Conservation (phyloP, 2,888 invertebrate genomes). For the Drosophila infuscata region DNA sequence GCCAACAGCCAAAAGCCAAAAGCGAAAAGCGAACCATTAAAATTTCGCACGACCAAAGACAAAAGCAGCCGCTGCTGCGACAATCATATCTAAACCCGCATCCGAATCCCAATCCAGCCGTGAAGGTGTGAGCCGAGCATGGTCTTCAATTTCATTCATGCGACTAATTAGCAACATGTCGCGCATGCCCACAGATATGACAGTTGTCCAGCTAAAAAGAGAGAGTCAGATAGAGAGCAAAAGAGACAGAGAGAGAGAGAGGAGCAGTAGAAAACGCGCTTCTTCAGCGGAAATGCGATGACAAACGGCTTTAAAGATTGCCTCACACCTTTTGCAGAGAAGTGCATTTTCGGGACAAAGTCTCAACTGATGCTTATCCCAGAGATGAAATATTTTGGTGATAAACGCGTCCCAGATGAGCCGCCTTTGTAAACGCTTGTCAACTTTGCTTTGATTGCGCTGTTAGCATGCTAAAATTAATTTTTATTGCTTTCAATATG, state of each 20-base stretch:
- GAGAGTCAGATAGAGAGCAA: neutral
- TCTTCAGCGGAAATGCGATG: conserved; percentile 82
- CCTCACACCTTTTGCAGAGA: conserved; percentile 56
- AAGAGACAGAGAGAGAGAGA: neutral
- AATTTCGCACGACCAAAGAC: conserved; percentile 75
- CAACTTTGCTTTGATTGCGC: conserved; percentile 78
- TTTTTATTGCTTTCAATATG: conserved; percentile 75
- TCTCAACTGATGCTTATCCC: conserved; percentile 75
- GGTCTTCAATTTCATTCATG: conserved; percentile 84
- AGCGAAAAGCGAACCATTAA: conserved; percentile 71
- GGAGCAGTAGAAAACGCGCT: conserved; percentile 10
- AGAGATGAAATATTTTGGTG: conserved; percentile 82
- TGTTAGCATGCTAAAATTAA: conserved; percentile 77
- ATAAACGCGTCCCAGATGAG: conserved; percentile 69
- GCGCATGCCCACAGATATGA: conserved; percentile 80
- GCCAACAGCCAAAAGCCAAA: neutral
- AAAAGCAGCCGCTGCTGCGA: conserved; percentile 60
- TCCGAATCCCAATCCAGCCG: conserved; percentile 39
- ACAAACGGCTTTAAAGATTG: conserved; percentile 61
- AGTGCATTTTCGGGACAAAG: conserved; percentile 17
- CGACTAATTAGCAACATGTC: conserved; percentile 84
- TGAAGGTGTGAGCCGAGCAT: conserved; percentile 79
- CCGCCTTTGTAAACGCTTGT: conserved; percentile 78
- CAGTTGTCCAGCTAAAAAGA: conserved; percentile 36
- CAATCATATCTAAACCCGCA: conserved; percentile 28